Conservation (phyloP, 2,888 invertebrate genomes). For the Mactromeris polynyma region DNA sequence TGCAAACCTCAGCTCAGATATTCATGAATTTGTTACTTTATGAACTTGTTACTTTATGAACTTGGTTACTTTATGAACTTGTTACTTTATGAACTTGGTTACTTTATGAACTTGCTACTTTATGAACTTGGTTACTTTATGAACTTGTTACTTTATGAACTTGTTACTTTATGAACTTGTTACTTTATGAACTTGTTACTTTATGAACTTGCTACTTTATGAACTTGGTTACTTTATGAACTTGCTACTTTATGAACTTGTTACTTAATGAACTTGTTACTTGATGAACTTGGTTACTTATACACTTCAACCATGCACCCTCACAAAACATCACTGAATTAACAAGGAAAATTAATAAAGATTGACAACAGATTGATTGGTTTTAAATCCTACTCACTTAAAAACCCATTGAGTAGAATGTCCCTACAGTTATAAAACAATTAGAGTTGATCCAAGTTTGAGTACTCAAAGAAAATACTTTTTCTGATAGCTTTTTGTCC, state of each 20-base stretch:
- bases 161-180: too few relatives aligned
- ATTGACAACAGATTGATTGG: constrained; percentile 8
- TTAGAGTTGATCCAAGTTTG: constrained; percentile 1
- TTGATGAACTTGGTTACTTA: neutral
- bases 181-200: too few relatives aligned
- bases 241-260: too few relatives aligned
- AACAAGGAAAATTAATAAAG: constrained; percentile 22
- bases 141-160: too few relatives aligned
- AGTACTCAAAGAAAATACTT: neutral
- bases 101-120: too few relatives aligned
- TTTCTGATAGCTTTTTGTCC: neutral
- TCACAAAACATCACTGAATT: constrained; percentile 4
- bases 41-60: neutral
- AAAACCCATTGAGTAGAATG: neutral
- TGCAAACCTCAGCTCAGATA: neutral
- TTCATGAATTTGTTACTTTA: neutral
- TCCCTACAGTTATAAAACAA: constrained; percentile 1
- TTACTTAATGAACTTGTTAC: too few relatives aligned
- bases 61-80: neutral
- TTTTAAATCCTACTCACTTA: constrained; percentile 13
- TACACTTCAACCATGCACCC: neutral
- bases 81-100: constrained; percentile 4
- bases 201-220: too few relatives aligned
- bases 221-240: too few relatives aligned
- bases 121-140: neutral